Percentiles rank a stretch among this genome's conserved stretches.
phyloP scores from a whole-genome alignment of 2,888 invertebrate species.

The Odontothrips loti region DNA sequence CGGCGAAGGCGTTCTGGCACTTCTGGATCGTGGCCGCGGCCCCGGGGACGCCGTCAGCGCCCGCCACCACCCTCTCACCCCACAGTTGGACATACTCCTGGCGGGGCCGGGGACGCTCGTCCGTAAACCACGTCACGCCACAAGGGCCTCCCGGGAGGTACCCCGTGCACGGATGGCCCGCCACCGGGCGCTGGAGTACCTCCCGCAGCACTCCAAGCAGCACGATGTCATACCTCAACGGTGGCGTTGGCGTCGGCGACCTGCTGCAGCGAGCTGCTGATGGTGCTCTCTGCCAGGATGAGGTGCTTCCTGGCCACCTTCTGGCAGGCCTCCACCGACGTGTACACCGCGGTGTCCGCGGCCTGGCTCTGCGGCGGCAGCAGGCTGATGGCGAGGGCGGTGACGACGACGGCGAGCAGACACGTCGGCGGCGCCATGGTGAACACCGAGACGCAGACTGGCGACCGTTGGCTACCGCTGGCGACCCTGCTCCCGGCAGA shows the following conservation, averaged over 20 bases:
- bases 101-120: background rate
- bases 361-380: background rate
- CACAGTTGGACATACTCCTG: background rate
- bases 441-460: no score
- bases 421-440: background rate
- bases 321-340: conserved; percentile 1
- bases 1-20: background rate
- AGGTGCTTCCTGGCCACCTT: background rate
- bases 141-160: no score
- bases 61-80: background rate
- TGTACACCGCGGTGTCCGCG: background rate
- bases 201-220: no score
- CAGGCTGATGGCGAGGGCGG: background rate
- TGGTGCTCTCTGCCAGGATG: background rate
- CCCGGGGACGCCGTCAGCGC: background rate
- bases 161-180: no score
- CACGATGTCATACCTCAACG: background rate
- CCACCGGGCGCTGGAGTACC: no score
- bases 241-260: background rate
- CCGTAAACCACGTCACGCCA: no score
- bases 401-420: background rate
- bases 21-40: background rate
- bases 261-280: background rate
- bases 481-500: no score
- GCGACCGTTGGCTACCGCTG: no score